Base-by-base conservation (phyloP, 2,113 vertebrate genomes). In the Lamprotornis superbus region DNA sequence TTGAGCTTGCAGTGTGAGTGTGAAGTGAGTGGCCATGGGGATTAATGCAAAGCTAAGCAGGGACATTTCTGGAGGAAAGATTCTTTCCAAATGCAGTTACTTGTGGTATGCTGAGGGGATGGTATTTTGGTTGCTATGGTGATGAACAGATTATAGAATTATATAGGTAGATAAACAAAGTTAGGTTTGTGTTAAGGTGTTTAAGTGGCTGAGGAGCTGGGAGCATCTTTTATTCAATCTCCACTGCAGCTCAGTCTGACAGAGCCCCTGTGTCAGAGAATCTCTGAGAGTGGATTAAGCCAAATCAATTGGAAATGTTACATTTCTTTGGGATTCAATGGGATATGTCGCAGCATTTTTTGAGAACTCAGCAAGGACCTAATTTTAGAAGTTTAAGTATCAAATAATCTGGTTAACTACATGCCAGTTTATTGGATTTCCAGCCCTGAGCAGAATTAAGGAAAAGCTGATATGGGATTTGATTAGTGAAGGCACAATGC, bases 371-470 rank as follows among this genome's bases (percentile, higher is more conserved):
- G 65, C 61, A 82, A 76, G 61, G 19, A 82, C 35, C 49, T 87
- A 65, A 93, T 87, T 95, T 93, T 84, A 89, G 61, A 76, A 71
- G 31, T 82, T 83, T 91, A 91, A 95, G 40, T 79, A 93, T 79
- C 77, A 95, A 61, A 84, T 84, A 96, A 95, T 95, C 77, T 46
- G 7, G 35, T 94, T 96, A 93, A 65, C 76, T 82, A 11, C 22
- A 33, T 28, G 23, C 37, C 40, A 60, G 56, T 53, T 95, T 91
- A 94, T 89, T 92, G 77, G 74, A 91, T 95, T 94, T 87, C 46
- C 65, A 95, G 60, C 78, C 76, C 74, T 42, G 53, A 50, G 91
- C 28, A 53, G 57, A 85, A 71, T 91, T 84, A 83, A 33, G 70
- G 83, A 53, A 91, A 93, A 93, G 65, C 40, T 94, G 94, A 93